Percentiles rank a stretch among this genome's conserved stretches.
These are phyloP conservation scores for Meloe dianella DNA, from an alignment of 2,888 invertebrate genomes.

Conservation along the genomic window DNA sequence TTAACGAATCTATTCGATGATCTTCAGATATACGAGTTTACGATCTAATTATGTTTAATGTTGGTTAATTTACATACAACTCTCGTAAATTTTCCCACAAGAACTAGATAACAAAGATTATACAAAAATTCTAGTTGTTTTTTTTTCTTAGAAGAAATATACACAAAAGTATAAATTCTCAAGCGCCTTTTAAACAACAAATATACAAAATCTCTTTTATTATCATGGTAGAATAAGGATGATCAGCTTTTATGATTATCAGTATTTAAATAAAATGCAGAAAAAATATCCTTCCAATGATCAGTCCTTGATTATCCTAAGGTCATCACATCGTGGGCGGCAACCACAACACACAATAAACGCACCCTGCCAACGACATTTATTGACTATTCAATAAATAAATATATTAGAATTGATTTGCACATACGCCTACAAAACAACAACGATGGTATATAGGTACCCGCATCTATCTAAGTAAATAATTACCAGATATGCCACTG, in stretches of 20 bases:
- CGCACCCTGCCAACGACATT: constrained; percentile 4
- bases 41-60: constrained; percentile 26
- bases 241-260: not conserved
- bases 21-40: constrained; percentile 13
- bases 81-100: constrained; percentile 9
- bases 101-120: not conserved
- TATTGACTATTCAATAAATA: constrained; percentile 12
- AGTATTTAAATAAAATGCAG: not conserved
- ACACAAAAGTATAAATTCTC: not conserved
- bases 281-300: not conserved
- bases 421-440: not conserved
- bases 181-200: not conserved
- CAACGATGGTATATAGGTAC: too few relatives aligned
- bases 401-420: constrained; percentile 8
- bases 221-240: not conserved
- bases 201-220: not conserved
- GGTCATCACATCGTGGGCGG: constrained; percentile 8
- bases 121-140: not conserved
- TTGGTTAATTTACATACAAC: constrained; percentile 23
- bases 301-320: not conserved
- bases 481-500: constrained; percentile 6
- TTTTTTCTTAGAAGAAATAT: not conserved
- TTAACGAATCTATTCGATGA: not conserved
- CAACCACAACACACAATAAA: not conserved
- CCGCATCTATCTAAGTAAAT: constrained; percentile 2